A percentile compares a stretch with the other conserved stretches of the same genome.
These are phyloP conservation scores for Zaprionus nigranus DNA, from an alignment of 1,140 invertebrate species.

Conservation along the genomic window DNA sequence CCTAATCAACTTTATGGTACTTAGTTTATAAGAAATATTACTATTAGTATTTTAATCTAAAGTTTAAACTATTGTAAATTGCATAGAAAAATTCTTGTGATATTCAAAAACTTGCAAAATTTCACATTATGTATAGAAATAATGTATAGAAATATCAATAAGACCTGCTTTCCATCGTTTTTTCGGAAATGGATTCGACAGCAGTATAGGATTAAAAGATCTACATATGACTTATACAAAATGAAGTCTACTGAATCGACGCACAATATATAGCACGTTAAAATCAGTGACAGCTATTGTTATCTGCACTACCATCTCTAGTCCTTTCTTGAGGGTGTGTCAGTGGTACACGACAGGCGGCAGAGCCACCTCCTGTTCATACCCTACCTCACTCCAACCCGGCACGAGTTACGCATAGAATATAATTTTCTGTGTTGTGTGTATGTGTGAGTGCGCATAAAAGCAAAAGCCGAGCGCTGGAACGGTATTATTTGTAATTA, in stretches of 20 bases:
- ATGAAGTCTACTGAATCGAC: neutral
- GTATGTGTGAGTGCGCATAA: conserved; percentile 19
- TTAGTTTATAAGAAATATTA: too few relatives aligned
- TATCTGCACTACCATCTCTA: neutral
- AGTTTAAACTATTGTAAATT: too few relatives aligned
- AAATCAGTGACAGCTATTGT: neutral
- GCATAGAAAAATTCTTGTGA: too few relatives aligned
- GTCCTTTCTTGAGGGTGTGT: conserved; percentile 61
- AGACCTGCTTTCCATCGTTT: too few relatives aligned
- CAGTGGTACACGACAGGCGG: conserved; percentile 69
- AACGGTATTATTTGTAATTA: conserved; percentile 80
- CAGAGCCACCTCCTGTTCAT: conserved; percentile 30
- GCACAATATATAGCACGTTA: neutral
- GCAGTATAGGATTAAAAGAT: neutral
- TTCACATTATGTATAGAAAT: too few relatives aligned
- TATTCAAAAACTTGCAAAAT: too few relatives aligned
- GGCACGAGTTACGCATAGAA: conserved; percentile 3
- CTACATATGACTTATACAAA: neutral
- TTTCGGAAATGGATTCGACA: too few relatives aligned
- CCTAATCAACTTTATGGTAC: too few relatives aligned
- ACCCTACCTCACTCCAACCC: conserved; percentile 14
- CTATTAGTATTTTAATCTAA: too few relatives aligned
- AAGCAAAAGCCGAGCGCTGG: conserved; percentile 16
- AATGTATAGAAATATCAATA: too few relatives aligned
- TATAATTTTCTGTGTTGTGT: neutral